Conservation (phyloP, 1,140 invertebrate genomes). For the Ephestia elutella region DNA sequence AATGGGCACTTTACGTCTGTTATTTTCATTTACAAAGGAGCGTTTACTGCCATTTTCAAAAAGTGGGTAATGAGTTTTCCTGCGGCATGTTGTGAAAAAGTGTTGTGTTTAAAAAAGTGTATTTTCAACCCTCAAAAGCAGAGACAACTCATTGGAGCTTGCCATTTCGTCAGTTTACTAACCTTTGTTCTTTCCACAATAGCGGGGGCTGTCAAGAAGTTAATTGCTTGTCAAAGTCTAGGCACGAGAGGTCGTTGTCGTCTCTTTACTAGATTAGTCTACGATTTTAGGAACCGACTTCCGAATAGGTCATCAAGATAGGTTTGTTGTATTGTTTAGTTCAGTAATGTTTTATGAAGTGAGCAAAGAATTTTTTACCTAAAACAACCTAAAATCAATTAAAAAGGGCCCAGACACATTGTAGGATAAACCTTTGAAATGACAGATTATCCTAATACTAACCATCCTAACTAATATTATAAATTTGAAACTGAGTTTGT, state of each 20-base stretch:
- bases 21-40: not conserved
- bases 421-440: too few relatives aligned
- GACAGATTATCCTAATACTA: too few relatives aligned
- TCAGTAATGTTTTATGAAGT: too few relatives aligned
- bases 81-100: not conserved
- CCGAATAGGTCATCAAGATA: too few relatives aligned
- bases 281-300: too few relatives aligned
- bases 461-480: too few relatives aligned
- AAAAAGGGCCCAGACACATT: too few relatives aligned
- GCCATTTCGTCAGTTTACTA: constrained; percentile 26
- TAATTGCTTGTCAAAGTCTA: constrained; percentile 33
- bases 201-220: constrained; percentile 20
- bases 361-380: too few relatives aligned
- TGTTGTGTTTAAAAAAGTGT: not conserved
- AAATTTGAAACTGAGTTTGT: too few relatives aligned
- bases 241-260: constrained; percentile 2
- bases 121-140: constrained; percentile 4
- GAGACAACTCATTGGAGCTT: constrained; percentile 22
- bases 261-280: not conserved
- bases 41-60: not conserved
- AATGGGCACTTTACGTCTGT: not conserved
- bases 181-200: constrained; percentile 24
- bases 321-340: too few relatives aligned
- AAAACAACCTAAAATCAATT: too few relatives aligned
- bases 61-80: not conserved